Conservation (phyloP, 2,113 vertebrate genomes). For the Apistogramma diplotaenia region DNA sequence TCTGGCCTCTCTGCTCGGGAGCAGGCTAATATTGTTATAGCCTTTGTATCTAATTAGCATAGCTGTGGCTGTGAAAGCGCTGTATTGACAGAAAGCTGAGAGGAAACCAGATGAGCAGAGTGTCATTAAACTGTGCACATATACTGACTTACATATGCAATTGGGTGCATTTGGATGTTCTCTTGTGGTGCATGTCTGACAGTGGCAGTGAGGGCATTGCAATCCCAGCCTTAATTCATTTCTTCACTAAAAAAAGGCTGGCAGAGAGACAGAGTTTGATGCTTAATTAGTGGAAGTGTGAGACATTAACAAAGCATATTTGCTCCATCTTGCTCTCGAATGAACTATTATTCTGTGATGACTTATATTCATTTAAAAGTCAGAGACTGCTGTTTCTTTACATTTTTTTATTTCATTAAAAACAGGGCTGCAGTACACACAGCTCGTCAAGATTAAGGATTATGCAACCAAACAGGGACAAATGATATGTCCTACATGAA, state of each 20-base stretch:
- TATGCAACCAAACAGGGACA: not conserved
- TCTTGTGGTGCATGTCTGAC: not conserved
- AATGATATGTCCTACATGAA: not conserved
- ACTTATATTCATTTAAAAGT: not conserved
- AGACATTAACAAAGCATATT: conserved; percentile 16
- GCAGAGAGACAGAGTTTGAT: conserved; percentile 1
- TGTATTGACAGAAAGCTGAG: conserved; percentile 37
- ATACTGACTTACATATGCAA: not conserved
- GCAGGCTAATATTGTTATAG: conserved; percentile 22
- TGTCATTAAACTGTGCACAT: not conserved
- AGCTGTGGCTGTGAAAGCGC: conserved; percentile 8
- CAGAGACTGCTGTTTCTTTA: not conserved
- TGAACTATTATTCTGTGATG: not conserved
- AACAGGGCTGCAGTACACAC: too few relatives aligned
- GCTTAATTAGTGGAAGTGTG: conserved; percentile 18
- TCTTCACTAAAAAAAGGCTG: conserved; percentile 36
- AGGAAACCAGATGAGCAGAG: conserved; percentile 27
- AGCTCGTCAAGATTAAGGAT: not conserved
- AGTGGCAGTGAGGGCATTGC: conserved; percentile 20
- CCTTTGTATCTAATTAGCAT: conserved; percentile 45
- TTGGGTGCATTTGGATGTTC: conserved; percentile 1
- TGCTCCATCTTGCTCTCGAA: conserved; percentile 7
- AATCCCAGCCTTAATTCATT: conserved; percentile 42
- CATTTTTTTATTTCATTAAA: not conserved
- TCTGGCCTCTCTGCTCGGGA: not conserved